Conservation (phyloP, 2,888 invertebrate species). For the Hypolimnas misippus region DNA sequence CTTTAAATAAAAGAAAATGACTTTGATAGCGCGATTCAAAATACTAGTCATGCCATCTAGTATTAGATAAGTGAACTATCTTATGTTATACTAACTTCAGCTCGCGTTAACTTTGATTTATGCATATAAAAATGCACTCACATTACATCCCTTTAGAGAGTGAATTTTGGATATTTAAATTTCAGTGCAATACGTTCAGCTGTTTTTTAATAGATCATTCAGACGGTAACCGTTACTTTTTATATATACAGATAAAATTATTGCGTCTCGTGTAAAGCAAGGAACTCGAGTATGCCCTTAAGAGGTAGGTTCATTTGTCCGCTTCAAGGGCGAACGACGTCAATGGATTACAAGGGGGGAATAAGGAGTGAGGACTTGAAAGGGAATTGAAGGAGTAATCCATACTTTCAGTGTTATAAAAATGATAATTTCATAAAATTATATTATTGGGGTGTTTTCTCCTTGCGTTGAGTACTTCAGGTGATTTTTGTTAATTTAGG, state of each 20-base stretch:
- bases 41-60: too few species aligned
- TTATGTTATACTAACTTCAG: too few species aligned
- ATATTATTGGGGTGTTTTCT: not conserved
- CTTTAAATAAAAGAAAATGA: too few species aligned
- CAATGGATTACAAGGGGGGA: constrained; percentile 8
- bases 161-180: too few species aligned
- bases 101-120: too few species aligned
- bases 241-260: not conserved
- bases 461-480: not conserved
- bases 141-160: too few species aligned
- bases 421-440: not conserved
- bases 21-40: too few species aligned
- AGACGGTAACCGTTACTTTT: too few species aligned
- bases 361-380: constrained; percentile 6
- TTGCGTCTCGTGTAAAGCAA: not conserved
- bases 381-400: constrained; percentile 1
- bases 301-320: constrained; percentile 6
- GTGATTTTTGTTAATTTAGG: not conserved
- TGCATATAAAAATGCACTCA: too few species aligned
- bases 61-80: too few species aligned
- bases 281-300: constrained; percentile 1
- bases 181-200: too few species aligned
- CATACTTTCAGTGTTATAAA: not conserved
- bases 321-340: not conserved
- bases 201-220: too few species aligned